Base-by-base conservation (phyloP, 1,140 invertebrate species). In the Cotesia vestalis region DNA sequence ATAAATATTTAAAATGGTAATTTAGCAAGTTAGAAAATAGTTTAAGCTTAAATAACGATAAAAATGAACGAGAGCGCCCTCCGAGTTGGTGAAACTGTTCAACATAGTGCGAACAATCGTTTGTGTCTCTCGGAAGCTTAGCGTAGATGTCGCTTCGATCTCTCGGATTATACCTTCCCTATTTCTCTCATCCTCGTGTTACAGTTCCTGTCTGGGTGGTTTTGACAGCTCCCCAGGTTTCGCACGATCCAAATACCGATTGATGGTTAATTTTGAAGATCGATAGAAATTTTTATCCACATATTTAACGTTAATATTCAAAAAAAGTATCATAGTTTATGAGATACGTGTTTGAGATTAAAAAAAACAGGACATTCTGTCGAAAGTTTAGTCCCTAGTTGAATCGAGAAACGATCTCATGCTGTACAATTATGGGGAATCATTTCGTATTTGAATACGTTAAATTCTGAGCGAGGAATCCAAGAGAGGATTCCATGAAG, bases 381-480 rank as follows among this genome's bases (percentile, higher is more conserved):
- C 68, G 17, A 36, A 62, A 52, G 40, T 62, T 40, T 62, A 52
- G 17, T 34, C 68, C 52, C 14, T 35, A 20, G n/a, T 57, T 69
- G 27, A 59, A 40, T 60, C 46, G 53, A 11, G 67, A 17, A 35
- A 40, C 36, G 8, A 60, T 69, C 57, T 59, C 17, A 59, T 59
- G 20, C 20, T 17, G 20, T 20, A 40, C 67, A 55, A 69, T 68
- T 52, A 53, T 34, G 57, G 60, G 14, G 68, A 75, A 72, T 72
- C 75, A 77, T 77, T 62, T 75, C 75, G 66, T 27, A 55, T 17
- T 57, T 55, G 64, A 76, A 74, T 78, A 75, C 17, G 52, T 61
- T 73, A 76, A 76, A 78, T 78, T 73, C 60, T 69, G 27, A 36
- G 52, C 40, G 46, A 67, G 76, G 75, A 78, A 78, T 78, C 70